phyloP scores from a whole-genome alignment of 1,140 invertebrate species.

The Bombus picipes region DNA sequence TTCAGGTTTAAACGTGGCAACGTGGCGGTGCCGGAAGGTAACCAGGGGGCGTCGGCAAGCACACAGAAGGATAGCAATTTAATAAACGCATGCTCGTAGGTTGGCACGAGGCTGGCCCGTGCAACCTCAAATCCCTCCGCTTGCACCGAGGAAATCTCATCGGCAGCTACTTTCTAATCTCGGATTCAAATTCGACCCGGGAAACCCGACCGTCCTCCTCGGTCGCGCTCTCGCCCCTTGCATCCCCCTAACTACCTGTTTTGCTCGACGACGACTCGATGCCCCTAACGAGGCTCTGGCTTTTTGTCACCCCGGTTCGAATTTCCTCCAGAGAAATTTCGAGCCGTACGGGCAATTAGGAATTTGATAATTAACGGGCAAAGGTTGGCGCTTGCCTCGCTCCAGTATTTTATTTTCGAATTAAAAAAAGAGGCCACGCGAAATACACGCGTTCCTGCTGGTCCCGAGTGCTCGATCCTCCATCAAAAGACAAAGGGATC shows the following conservation, averaged over 20 bases:
- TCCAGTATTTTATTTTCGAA: not conserved
- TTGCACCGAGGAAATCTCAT: constrained; percentile 22
- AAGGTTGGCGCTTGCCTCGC: not conserved
- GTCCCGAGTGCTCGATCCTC: too few relatives aligned
- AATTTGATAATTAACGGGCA: constrained; percentile 32
- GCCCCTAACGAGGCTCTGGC: constrained; percentile 23
- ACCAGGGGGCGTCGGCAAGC: constrained; percentile 21
- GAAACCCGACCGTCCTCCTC: constrained; percentile 22
- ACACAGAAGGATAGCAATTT: constrained; percentile 69
- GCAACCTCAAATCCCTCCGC: constrained; percentile 57
- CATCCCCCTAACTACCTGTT: constrained; percentile 38
- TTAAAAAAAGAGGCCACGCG: not conserved
- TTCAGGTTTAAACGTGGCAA: constrained; percentile 74
- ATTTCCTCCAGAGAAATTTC: constrained; percentile 18
- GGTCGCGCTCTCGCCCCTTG: not conserved
- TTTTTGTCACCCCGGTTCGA: constrained; percentile 25
- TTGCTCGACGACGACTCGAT: not conserved
- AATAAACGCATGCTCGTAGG: constrained; percentile 70
- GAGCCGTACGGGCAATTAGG: constrained; percentile 14
- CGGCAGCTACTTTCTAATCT: constrained; percentile 48
- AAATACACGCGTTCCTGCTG: not conserved
- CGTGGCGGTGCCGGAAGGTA: constrained; percentile 50
- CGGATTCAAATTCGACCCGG: constrained; percentile 47
- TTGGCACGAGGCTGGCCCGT: constrained; percentile 47
- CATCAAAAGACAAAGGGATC: not conserved